A percentile compares a stretch with the other conserved stretches of the same genome.
Evolutionary conservation across 1,140 invertebrate genomes (phyloP).

Genomic region (Choristoneura fumiferana): DNA sequence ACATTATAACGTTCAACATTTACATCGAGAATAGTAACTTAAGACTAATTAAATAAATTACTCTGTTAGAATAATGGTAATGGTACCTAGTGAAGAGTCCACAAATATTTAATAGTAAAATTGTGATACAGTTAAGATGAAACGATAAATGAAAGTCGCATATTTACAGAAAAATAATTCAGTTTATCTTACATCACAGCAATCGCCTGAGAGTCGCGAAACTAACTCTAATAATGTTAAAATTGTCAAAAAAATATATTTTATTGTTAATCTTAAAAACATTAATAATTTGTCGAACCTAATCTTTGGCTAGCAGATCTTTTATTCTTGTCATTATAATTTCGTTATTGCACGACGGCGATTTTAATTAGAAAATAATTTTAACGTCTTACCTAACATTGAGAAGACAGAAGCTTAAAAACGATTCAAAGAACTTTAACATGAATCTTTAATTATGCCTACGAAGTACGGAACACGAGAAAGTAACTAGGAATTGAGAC

Average conservation of each 20-base stretch:
- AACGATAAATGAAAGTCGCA: conserved; percentile 24
- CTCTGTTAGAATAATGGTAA: neutral
- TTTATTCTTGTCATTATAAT: conserved; percentile 31
- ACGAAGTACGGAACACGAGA: conserved; percentile 27
- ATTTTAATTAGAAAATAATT: conserved; percentile 5
- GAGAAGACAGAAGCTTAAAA: conserved; percentile 11
- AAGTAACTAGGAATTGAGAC: conserved; percentile 12
- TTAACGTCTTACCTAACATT: conserved; percentile 9
- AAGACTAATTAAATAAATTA: conserved; percentile 13
- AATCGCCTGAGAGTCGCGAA: conserved; percentile 66
- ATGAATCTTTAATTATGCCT: conserved; percentile 26
- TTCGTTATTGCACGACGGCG: conserved; percentile 12
- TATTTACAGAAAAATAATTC: conserved; percentile 53
- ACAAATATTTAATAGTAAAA: neutral
- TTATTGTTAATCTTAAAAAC: conserved; percentile 35
- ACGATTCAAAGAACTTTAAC: conserved; percentile 20
- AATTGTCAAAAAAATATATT: conserved; percentile 49
- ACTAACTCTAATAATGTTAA: conserved; percentile 60
- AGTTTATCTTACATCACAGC: conserved; percentile 72
- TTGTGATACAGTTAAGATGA: conserved; percentile 21
- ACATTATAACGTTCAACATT: neutral
- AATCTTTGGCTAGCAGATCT: conserved; percentile 76
- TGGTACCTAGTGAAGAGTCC: no score
- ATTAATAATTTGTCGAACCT: conserved; percentile 50
- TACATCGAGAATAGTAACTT: neutral